Percentiles rank a stretch among this genome's conserved stretches.
phyloP scores from a whole-genome alignment of 2,888 invertebrate genomes.

The Prenolepis imparis region DNA sequence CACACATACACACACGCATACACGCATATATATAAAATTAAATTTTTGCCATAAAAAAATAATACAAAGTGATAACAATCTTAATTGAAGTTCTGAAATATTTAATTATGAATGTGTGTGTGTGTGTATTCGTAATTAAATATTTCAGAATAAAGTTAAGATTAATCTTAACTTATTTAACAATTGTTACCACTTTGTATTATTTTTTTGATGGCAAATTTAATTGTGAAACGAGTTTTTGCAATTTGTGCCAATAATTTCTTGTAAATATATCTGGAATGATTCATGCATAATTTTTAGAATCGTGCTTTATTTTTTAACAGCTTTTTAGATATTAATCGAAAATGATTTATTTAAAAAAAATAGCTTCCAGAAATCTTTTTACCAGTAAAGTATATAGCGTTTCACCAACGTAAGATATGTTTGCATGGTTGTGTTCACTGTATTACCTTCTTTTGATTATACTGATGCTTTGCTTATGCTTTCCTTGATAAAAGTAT shows the following conservation, averaged over 20 bases:
- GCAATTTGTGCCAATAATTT: neutral
- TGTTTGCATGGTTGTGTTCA: neutral
- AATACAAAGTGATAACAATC: too few species aligned
- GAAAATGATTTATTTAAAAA: neutral
- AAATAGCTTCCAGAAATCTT: neutral
- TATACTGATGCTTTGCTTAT: neutral
- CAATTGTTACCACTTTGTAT: neutral
- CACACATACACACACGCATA: neutral
- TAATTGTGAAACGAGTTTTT: neutral
- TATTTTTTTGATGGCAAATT: neutral
- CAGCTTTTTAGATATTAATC: neutral
- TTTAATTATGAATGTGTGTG: neutral
- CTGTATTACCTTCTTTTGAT: conserved; percentile 17
- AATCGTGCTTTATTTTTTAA: neutral
- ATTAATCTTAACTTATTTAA: too few species aligned
- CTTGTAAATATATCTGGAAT: neutral
- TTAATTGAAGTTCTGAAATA: too few species aligned
- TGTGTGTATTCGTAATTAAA: neutral
- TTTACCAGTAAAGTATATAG: neutral
- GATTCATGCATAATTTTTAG: neutral
- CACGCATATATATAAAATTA: too few species aligned
- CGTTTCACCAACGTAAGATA: conserved; percentile 1
- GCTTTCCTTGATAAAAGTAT: conserved; percentile 1
- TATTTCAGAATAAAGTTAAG: neutral
- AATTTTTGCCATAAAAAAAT: too few species aligned